phyloP scores from a whole-genome alignment of 2,888 invertebrate species.

The Agrilus cyanescens region DNA sequence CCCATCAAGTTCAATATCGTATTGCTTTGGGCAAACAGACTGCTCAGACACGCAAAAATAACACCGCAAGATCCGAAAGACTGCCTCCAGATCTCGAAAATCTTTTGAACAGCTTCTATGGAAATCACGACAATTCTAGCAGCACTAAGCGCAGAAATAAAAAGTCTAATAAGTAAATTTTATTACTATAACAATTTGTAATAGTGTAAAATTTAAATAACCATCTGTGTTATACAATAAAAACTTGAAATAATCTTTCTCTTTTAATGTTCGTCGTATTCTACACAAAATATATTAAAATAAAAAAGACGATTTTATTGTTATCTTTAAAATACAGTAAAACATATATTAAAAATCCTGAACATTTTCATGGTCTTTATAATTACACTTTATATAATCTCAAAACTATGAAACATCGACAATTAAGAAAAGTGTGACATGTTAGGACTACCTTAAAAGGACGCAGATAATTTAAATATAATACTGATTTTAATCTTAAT shows the following conservation, averaged over 20 bases:
- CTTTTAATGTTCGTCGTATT: constrained; percentile 1
- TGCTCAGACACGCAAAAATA: constrained; percentile 19
- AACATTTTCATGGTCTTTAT: no score
- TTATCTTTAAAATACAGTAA: no score
- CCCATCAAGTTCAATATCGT: constrained; percentile 82
- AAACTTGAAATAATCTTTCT: constrained; percentile 5
- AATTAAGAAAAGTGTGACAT: no score
- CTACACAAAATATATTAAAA: constrained; percentile 2
- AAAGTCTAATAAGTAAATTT: constrained; percentile 9
- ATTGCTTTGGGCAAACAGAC: constrained; percentile 65
- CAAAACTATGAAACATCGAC: no score
- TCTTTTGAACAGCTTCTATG: constrained; percentile 69
- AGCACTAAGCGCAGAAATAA: constrained; percentile 10
- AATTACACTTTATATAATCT: no score
- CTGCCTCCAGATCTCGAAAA: constrained; percentile 66
- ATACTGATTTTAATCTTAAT: no score
- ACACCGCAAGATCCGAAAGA: constrained; percentile 41
- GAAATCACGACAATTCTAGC: constrained; percentile 37
- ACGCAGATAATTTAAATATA: no score
- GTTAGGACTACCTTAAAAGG: no score
- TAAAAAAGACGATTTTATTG: no score
- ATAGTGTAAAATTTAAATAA: not conserved
- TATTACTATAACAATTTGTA: not conserved
- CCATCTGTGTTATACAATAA: not conserved
- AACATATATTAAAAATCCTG: no score